Conservation (phyloP, 2,797 vertebrate genomes). For the Ispidina lecontei region DNA sequence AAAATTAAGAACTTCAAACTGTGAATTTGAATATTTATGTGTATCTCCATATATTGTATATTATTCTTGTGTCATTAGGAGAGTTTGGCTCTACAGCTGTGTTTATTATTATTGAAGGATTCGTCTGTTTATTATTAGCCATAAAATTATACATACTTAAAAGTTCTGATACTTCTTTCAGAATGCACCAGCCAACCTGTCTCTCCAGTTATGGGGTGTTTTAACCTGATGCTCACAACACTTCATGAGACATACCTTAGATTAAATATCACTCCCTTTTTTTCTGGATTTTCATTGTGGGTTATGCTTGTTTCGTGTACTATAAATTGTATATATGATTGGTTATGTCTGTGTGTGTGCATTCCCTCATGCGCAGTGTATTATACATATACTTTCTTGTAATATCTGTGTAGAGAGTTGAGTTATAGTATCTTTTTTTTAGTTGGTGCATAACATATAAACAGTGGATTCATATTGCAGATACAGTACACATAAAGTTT, state of each 20-base stretch:
- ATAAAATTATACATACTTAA: not conserved
- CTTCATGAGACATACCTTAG: not conserved
- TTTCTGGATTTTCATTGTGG: not conserved
- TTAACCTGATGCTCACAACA: not conserved
- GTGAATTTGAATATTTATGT: conserved; percentile 15
- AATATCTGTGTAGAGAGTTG: not conserved
- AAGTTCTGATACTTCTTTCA: not conserved
- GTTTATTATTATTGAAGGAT: conserved; percentile 33
- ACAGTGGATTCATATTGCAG: not conserved
- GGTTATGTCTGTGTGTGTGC: not conserved
- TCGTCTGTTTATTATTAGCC: conserved; percentile 52
- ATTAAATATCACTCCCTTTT: not conserved
- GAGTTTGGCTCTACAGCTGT: conserved; percentile 40
- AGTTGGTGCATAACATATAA: not conserved
- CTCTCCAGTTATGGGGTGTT: not conserved
- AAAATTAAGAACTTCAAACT: conserved; percentile 36
- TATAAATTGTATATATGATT: not conserved
- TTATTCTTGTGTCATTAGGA: conserved; percentile 4
- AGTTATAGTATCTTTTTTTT: not conserved
- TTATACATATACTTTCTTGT: not conserved
- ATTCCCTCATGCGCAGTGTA: fast-evolving
- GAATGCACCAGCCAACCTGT: not conserved
- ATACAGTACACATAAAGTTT: fast-evolving
- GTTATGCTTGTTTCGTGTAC: not conserved
- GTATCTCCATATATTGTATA: conserved; percentile 22